Evolutionary conservation across 2,888 invertebrate species (phyloP).

Genomic region (Glomeris marginata): DNA sequence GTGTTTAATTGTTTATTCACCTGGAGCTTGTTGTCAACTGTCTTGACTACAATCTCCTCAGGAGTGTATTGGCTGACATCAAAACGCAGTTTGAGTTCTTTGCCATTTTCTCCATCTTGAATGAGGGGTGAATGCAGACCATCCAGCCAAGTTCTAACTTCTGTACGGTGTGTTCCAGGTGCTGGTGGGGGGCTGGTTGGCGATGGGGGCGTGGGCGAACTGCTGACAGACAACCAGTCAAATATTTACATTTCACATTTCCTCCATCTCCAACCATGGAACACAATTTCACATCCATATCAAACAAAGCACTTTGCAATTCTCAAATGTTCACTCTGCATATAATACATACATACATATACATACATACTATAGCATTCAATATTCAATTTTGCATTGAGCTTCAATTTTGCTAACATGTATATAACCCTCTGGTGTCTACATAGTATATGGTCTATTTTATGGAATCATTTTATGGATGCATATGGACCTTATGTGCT

Average conservation of each 20-base stretch:
- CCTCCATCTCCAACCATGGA: background rate
- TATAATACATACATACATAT: too few species aligned
- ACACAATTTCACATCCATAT: too few species aligned
- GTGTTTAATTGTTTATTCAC: constrained; percentile 20
- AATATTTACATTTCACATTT: background rate
- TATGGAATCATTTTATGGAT: too few species aligned
- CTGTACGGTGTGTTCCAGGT: constrained; percentile 23
- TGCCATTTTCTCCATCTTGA: constrained; percentile 85
- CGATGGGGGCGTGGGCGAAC: constrained; percentile 7
- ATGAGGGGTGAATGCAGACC: constrained; percentile 84
- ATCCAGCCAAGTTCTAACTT: constrained; percentile 57
- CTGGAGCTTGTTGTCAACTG: constrained; percentile 84
- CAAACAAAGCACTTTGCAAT: too few species aligned
- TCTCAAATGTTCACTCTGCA: too few species aligned
- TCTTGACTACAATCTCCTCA: constrained; percentile 97
- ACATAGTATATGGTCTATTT: too few species aligned
- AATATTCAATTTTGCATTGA: too few species aligned
- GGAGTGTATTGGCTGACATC: constrained; percentile 91
- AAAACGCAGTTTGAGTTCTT: constrained; percentile 84
- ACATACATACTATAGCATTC: too few species aligned
- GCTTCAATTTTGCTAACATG: too few species aligned
- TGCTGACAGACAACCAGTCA: constrained; percentile 8
- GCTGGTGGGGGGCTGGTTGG: constrained; percentile 1
- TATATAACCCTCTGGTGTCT: too few species aligned
- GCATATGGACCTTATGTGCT: too few species aligned